These are phyloP conservation scores for Sebastes cheni DNA, from an alignment of 2,797 vertebrate genomes.

Conservation along the genomic window DNA sequence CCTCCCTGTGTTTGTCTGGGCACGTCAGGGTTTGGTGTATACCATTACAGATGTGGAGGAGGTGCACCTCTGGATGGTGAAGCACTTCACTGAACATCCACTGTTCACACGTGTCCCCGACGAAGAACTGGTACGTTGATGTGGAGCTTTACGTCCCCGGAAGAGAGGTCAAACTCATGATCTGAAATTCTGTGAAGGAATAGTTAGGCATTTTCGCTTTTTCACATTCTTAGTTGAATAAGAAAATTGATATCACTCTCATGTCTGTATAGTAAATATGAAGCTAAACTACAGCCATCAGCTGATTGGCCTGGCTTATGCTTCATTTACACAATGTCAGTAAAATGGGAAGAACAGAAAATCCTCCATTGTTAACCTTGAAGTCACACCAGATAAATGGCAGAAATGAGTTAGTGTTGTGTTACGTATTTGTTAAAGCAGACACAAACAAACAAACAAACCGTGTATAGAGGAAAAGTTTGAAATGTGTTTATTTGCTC, in stretches of 20 bases:
- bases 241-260: background rate
- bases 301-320: background rate
- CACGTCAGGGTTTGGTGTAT: conserved; percentile 89
- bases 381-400: background rate
- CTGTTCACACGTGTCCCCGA: conserved; percentile 85
- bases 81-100: conserved; percentile 90
- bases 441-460: background rate
- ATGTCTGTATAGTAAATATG: background rate
- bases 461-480: background rate
- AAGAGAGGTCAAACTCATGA: conserved; percentile 2
- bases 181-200: background rate
- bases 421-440: background rate
- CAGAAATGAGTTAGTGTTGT: background rate
- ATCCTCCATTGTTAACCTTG: background rate
- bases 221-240: background rate
- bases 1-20: conserved; percentile 35
- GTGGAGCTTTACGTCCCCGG: background rate
- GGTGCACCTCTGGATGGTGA: conserved; percentile 91
- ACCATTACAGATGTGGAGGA: conserved; percentile 93
- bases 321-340: background rate
- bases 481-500: background rate
- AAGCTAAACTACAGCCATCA: background rate
- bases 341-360: background rate
- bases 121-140: conserved; percentile 84
- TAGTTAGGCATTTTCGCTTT: background rate